These are phyloP conservation scores for Ranitomeya variabilis DNA, from an alignment of 2,113 vertebrate species.

Conservation along the genomic window DNA sequence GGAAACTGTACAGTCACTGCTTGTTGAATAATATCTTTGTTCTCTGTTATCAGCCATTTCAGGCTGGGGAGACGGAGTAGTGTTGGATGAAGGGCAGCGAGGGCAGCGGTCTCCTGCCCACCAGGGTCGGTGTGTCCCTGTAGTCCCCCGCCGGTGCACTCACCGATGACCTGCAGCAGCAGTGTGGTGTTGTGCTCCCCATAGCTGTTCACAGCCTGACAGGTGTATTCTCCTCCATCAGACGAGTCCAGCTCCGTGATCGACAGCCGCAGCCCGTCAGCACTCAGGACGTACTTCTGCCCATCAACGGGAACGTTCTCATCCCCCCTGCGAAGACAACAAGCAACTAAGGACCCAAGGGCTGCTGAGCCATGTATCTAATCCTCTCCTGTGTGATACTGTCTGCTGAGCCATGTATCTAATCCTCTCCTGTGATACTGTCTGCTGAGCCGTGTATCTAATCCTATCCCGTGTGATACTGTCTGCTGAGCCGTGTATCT, in stretches of 20 bases:
- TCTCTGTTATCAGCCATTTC: too few species aligned
- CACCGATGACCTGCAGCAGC: constrained; percentile 8
- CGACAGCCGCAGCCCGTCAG: not conserved
- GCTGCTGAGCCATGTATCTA: not conserved
- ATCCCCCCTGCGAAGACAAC: not conserved
- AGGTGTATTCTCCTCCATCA: constrained; percentile 47
- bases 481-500: not conserved
- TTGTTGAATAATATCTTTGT: too few species aligned
- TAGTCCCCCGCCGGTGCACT: not conserved
- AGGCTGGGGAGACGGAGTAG: too few species aligned
- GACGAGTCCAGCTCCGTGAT: constrained; percentile 14
- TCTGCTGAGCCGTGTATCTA: not conserved
- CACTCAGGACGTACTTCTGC: constrained; percentile 24
- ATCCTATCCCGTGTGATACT: not conserved
- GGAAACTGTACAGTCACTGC: too few species aligned
- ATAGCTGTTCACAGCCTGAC: constrained; percentile 1
- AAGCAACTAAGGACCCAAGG: not conserved
- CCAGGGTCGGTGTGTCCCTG: too few species aligned
- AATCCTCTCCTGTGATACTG: not conserved
- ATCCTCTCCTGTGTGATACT: not conserved
- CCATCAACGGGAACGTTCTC: constrained; percentile 1
- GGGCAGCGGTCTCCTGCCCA: too few species aligned
- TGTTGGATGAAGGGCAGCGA: too few species aligned
- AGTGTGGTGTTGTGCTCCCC: constrained; percentile 19
- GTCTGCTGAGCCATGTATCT: not conserved